These are phyloP conservation scores for Acrobasis consociella DNA, from an alignment of 2,888 invertebrate genomes.

Conservation along the genomic window DNA sequence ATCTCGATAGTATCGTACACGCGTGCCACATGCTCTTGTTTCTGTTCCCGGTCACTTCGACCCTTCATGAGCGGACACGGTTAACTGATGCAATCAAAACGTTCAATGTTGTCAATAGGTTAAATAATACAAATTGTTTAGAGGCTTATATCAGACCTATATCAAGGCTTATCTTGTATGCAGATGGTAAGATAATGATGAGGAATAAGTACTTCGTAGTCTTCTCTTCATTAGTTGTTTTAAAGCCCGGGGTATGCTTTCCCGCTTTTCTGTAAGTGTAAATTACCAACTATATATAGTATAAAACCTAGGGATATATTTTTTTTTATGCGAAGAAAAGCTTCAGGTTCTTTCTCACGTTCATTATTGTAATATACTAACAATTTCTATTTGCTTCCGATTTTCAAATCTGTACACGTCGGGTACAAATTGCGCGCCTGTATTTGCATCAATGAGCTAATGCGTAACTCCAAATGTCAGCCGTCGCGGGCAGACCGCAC, in stretches of 20 bases:
- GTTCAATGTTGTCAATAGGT: background rate
- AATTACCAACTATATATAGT: too few species aligned
- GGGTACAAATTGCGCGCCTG: background rate
- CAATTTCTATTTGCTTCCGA: too few species aligned
- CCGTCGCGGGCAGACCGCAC: constrained; percentile 12
- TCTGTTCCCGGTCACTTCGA: constrained; percentile 2
- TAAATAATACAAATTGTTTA: background rate
- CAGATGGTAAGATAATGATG: too few species aligned
- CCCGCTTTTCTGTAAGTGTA: too few species aligned
- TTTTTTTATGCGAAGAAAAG: too few species aligned
- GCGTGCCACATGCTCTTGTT: constrained; percentile 14
- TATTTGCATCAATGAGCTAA: constrained; percentile 16
- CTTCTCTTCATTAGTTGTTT: too few species aligned
- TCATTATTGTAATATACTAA: too few species aligned
- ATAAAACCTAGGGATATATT: too few species aligned
- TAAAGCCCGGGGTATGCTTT: too few species aligned
- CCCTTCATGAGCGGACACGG: background rate
- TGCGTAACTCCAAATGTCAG: constrained; percentile 8
- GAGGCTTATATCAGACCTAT: background rate
- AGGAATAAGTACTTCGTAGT: too few species aligned
- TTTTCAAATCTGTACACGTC: background rate
- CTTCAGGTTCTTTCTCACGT: too few species aligned
- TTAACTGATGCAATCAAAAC: background rate
- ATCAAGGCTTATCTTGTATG: too few species aligned
- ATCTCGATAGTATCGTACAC: constrained; percentile 5